Conservation (phyloP, 2,113 vertebrate species). For the Muntiacus muntjak region DNA sequence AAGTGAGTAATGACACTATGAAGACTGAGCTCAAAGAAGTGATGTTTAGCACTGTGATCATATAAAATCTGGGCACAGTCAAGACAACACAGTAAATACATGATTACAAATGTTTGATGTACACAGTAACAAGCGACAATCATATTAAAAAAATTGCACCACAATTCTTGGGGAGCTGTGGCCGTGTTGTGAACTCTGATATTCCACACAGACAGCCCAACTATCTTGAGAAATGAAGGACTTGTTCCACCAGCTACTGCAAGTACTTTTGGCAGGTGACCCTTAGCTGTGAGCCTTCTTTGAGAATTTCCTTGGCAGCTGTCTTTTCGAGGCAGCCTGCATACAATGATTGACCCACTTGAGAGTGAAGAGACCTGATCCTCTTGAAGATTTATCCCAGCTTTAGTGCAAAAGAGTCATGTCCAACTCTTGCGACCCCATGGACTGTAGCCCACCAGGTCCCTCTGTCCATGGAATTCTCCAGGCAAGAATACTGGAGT, state of each 20-base stretch:
- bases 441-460: background rate
- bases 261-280: background rate
- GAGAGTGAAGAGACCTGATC: background rate
- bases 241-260: background rate
- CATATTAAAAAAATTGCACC: background rate
- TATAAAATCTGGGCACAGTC: background rate
- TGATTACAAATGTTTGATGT: background rate
- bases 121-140: background rate
- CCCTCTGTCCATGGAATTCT: background rate
- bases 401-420: background rate
- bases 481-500: background rate
- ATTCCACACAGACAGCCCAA: background rate
- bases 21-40: background rate
- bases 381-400: background rate
- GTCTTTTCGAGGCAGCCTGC: background rate
- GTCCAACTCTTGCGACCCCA: background rate
- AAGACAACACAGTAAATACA: background rate
- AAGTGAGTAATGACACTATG: background rate
- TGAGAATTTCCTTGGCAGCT: background rate
- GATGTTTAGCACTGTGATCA: background rate
- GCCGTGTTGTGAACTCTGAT: background rate
- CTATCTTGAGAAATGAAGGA: background rate
- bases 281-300: background rate
- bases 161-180: background rate
- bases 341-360: background rate